A percentile compares a stretch with the other conserved stretches of the same genome.
phyloP scores from a whole-genome alignment of 2,797 vertebrate species.

The Sciurus vulgaris region DNA sequence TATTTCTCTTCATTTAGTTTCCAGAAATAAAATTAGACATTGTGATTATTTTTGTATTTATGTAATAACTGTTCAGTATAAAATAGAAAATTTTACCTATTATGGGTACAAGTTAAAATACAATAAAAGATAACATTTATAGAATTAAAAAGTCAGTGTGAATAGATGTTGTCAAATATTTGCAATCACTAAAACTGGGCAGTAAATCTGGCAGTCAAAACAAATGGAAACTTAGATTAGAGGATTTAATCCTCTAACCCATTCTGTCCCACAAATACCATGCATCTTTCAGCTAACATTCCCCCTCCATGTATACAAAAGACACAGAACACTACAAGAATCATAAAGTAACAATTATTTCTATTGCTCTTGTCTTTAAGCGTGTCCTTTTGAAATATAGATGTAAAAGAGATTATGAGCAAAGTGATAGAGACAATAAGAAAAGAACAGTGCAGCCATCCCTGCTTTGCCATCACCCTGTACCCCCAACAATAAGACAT shows the following conservation, averaged over 20 bases:
- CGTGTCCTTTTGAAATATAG: background rate
- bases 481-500: background rate
- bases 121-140: background rate
- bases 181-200: background rate
- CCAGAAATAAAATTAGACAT: background rate
- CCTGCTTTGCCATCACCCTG: background rate
- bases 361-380: background rate
- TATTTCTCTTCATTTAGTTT: background rate
- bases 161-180: background rate
- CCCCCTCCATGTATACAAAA: background rate
- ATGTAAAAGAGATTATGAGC: background rate
- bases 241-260: background rate
- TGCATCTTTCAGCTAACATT: background rate
- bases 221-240: background rate
- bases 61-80: background rate
- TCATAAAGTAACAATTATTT: conserved; percentile 1
- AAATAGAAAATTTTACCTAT: background rate
- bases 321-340: background rate
- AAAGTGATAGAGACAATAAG: background rate
- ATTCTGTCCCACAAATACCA: background rate
- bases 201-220: background rate
- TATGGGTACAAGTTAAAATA: conserved; percentile 10
- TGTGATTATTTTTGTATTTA: background rate
- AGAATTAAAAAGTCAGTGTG: background rate
- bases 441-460: background rate